A percentile compares a stretch with the other conserved stretches of the same genome.
phyloP scores from a whole-genome alignment of 1,140 invertebrate genomes.

The Berghia stephanieae region DNA sequence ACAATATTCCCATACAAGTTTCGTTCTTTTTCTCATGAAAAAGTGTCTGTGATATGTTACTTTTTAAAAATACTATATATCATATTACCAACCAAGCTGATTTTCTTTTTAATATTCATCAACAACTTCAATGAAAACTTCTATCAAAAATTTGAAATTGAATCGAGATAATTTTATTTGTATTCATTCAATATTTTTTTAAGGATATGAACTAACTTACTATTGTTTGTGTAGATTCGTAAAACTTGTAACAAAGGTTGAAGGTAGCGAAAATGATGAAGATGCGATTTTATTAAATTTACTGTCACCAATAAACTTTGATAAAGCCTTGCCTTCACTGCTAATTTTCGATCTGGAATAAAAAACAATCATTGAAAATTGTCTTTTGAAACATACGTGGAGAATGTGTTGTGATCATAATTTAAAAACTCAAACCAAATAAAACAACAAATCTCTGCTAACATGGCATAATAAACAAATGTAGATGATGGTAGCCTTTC shows the following conservation, averaged over 20 bases:
- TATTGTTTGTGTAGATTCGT: conserved; percentile 62
- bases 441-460: background rate
- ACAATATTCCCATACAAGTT: too few species aligned
- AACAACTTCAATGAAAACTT: background rate
- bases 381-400: background rate
- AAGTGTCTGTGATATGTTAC: too few species aligned
- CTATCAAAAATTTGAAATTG: background rate
- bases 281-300: conserved; percentile 56
- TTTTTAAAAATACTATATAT: background rate
- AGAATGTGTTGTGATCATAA: too few species aligned
- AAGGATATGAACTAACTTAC: conserved; percentile 45
- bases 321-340: conserved; percentile 60
- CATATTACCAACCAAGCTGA: background rate
- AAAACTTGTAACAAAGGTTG: conserved; percentile 59
- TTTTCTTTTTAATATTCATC: background rate
- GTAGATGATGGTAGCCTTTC: too few species aligned
- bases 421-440: background rate
- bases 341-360: conserved; percentile 63
- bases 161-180: background rate
- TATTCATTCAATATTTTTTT: background rate
- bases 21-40: too few species aligned
- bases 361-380: background rate
- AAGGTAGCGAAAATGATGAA: conserved; percentile 49
- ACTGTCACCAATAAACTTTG: conserved; percentile 57
- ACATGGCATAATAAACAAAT: background rate